Percentiles rank a stretch among this genome's conserved stretches.
These are phyloP conservation scores for Diabrotica virgifera DNA, from an alignment of 1,140 invertebrate genomes.

Conservation along the genomic window DNA sequence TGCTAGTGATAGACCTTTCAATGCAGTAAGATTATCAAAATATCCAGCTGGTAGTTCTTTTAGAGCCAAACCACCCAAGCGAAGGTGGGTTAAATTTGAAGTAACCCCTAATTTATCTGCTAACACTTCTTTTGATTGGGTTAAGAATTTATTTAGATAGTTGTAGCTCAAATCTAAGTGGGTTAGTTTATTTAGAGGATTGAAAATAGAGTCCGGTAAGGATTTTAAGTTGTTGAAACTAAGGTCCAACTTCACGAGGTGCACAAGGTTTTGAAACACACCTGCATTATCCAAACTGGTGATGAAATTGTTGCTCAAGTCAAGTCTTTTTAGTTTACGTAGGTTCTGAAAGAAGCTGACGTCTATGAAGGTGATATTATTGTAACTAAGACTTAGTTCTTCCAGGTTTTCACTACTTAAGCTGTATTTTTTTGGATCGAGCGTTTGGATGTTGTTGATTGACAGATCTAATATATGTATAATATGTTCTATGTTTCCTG, in stretches of 20 bases:
- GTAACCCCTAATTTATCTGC: conserved; percentile 28
- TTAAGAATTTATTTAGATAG: conserved; percentile 32
- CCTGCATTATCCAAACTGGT: conserved; percentile 44
- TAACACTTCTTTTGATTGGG: conserved; percentile 22
- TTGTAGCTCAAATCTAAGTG: conserved; percentile 43
- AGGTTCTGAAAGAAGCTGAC: conserved; percentile 45
- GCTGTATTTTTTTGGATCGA: conserved; percentile 27
- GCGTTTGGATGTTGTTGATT: conserved; percentile 36
- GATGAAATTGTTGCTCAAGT: conserved; percentile 54
- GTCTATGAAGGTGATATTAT: conserved; percentile 48
- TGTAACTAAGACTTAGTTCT: conserved; percentile 38
- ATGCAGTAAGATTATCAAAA: conserved; percentile 31
- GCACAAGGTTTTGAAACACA: conserved; percentile 46
- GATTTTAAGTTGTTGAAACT: conserved; percentile 38
- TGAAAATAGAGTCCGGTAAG: conserved; percentile 34
- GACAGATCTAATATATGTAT: conserved; percentile 38
- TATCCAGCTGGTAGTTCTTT: conserved; percentile 27
- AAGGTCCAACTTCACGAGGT: conserved; percentile 51
- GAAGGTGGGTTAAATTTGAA: conserved; percentile 31
- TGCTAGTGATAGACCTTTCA: conserved; percentile 35
- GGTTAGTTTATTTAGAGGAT: conserved; percentile 24
- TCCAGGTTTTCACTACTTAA: conserved; percentile 23
- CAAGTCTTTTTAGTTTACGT: conserved; percentile 48
- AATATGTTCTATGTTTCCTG: conserved; percentile 27
- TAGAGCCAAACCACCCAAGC: conserved; percentile 36